phyloP scores from a whole-genome alignment of 2,113 vertebrate genomes.

The Cichladusa arquata region DNA sequence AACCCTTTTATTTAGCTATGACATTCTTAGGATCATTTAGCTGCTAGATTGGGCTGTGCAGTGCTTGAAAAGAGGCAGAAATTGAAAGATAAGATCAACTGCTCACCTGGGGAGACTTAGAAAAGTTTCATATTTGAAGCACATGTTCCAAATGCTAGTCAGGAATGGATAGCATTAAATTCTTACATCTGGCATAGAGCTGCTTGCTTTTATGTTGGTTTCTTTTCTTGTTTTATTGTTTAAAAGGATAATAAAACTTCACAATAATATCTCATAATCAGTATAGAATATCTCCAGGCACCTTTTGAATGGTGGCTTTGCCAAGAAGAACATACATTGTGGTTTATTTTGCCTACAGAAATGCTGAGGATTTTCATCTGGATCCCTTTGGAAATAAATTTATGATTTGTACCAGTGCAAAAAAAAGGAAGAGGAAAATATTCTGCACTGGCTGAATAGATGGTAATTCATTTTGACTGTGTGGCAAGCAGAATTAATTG shows the following conservation, averaged over 20 bases:
- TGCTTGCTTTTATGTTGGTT: conserved; percentile 73
- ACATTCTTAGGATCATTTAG: not conserved
- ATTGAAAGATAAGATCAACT: conserved; percentile 60
- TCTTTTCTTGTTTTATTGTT: conserved; percentile 66
- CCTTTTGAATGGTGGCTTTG: conserved; percentile 24
- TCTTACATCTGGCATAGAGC: conserved; percentile 71
- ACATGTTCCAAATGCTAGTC: conserved; percentile 69
- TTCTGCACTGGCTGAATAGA: not conserved
- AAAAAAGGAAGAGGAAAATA: not conserved
- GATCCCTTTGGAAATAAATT: conserved; percentile 41
- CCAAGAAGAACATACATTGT: conserved; percentile 31
- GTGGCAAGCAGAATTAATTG: conserved; percentile 37
- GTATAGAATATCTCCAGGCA: conserved; percentile 70
- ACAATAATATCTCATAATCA: conserved; percentile 73
- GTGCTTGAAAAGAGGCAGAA: conserved; percentile 55
- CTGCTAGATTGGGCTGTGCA: conserved; percentile 28
- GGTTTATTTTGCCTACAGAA: conserved; percentile 46
- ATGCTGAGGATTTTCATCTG: conserved; percentile 16
- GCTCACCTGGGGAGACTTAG: conserved; percentile 71
- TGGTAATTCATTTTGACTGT: not conserved
- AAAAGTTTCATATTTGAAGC: conserved; percentile 68
- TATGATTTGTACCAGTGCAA: conserved; percentile 1
- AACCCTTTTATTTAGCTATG: not conserved
- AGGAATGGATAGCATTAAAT: conserved; percentile 62
- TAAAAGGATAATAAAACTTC: conserved; percentile 75